Base-by-base conservation (phyloP, 2,797 vertebrate species). In the Halcyon leucocephala region DNA sequence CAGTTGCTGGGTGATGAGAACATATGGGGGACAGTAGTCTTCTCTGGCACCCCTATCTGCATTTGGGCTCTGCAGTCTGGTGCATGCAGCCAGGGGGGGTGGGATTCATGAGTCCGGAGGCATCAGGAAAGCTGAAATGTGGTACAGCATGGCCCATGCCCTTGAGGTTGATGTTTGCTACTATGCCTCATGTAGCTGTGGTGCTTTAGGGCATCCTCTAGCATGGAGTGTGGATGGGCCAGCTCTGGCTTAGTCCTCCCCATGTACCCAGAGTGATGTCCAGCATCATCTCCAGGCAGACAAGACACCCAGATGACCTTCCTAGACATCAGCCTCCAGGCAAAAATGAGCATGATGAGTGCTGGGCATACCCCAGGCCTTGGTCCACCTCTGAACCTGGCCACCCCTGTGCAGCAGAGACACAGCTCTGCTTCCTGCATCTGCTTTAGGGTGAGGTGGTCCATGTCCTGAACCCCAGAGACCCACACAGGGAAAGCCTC, bases 11-110 rank as follows among this genome's bases (percentile, higher is more conserved):
- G 15, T 44, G 57, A 29, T 39, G 58, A 39, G 39, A 64, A 12
- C 4, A 5, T 12, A 8, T 3, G 4, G 10, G 15, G 35, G 35
- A 22, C 60, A 71, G 51, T 39, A 62, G 20, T 14, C 52, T 54
- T 96, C 95, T 31, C 51, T 60, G 37, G 87, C 86, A n/a, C 93
- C 95, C 54, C 96, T 51, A 57, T 91, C 92, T 10, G 94, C 80
- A 22, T 92, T 92, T 93, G 96, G 89, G 48, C 37, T 94, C 60
- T 98, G 82, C 31, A 96, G 91, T 33, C 66, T 90, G 90, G 60
- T 92, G 46, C 94, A 93, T 5, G 95, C 92, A 6, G 95, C 94
- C 48, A 96, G 46, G 42, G 72, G 72, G 37, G 92, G 49, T 57
- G 92, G 89, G 4, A 97, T 98, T 91, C 91, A 88, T 26, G 93